Evolutionary conservation across 1,140 invertebrate species (phyloP), one percentile per base, ranked within the genome.

Genomic region (Drosophila kikkawai): DNA sequence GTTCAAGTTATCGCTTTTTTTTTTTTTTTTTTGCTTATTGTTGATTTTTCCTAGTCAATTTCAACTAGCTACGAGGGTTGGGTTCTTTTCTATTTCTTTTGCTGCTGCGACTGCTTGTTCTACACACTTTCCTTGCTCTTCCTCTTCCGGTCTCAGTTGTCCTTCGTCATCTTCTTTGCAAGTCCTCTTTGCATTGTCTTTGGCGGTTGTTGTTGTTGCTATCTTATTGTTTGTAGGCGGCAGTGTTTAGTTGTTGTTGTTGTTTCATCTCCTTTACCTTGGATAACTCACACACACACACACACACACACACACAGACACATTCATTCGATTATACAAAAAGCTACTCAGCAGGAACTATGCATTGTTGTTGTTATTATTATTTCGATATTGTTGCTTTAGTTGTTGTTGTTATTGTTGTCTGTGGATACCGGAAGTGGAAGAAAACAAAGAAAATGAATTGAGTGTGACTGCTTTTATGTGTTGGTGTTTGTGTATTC

Each of bases 311-410:
- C 22, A 53, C 48, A 39, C 29, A 64, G n/a, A 64, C 26, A 69
- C 50, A 65, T 58, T 48, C 56, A 58, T 61, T 64, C 64, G 61
- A 60, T 61, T 71, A 73, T 63, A 75, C 67, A 75, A 65, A 88
- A 88, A 84, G 83, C 83, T 87, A 88, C 84, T 84, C 85, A 84
- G 85, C 78, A 88, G 84, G 85, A 88, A 90, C 85, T 90, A 90
- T 88, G 51, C 85, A 90, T 88, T 88, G 76, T 87, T 88, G 55
- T 86, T 82, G 56, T 70, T 80, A 36, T 80, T 64, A 45, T 80
- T 58, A 45, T 58, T 68, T 80, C 78, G 69, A 64, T 56, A 56
- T 75, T 75, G 59, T 73, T 68, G 45, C 41, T 59, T 42, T 78
- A 64, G 51, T 53, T 79, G 56, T 75, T 70, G 41, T 70, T 60